Evolutionary conservation across 1,140 invertebrate species (phyloP).

Genomic region (Calliphora vicina): DNA sequence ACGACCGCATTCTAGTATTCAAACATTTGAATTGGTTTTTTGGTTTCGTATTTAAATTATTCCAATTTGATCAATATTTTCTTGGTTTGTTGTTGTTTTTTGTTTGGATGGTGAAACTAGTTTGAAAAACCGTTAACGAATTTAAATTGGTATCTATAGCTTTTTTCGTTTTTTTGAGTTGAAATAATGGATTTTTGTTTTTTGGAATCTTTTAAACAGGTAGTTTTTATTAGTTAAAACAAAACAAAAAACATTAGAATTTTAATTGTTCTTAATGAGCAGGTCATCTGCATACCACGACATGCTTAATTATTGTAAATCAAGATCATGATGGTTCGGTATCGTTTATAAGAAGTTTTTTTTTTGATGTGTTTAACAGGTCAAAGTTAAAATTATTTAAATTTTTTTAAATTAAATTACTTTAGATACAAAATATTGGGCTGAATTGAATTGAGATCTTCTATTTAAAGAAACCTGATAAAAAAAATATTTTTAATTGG

Average conservation of each 20-base stretch:
- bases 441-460: no score
- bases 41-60: neutral
- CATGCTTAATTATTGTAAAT: no score
- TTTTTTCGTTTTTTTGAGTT: neutral
- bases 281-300: neutral
- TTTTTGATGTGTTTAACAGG: no score
- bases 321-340: no score
- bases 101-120: neutral
- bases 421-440: no score
- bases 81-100: neutral
- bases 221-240: neutral
- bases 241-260: neutral
- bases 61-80: neutral
- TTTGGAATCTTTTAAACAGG: neutral
- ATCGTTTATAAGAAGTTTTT: no score
- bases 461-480: no score
- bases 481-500: no score
- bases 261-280: constrained; percentile 1
- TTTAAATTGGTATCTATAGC: neutral
- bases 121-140: neutral
- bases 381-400: no score
- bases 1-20: neutral
- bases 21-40: neutral
- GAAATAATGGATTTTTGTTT: neutral
- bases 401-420: no score